Conservation (phyloP, 2,888 invertebrate species). For the Oxyteleia sp. region DNA sequence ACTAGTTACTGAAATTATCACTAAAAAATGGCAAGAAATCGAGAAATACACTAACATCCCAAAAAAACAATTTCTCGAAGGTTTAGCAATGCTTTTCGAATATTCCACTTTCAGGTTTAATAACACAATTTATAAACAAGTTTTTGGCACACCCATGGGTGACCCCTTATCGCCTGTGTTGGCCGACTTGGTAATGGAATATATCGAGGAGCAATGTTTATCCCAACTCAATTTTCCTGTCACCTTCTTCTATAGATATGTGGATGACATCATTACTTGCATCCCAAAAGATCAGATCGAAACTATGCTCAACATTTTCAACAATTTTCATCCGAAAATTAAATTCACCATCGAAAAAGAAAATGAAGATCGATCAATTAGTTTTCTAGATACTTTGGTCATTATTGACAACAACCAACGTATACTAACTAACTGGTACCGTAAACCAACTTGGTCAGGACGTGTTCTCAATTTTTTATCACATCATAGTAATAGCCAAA, state of each 20-base stretch:
- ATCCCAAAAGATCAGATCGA: slow-evolving; percentile 22
- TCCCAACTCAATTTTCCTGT: not conserved
- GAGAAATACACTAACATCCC: slow-evolving; percentile 14
- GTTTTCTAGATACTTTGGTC: slow-evolving; percentile 16
- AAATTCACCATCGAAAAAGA: slow-evolving; percentile 38
- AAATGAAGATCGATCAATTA: slow-evolving; percentile 22
- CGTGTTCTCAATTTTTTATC: slow-evolving; percentile 8
- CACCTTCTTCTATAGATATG: slow-evolving; percentile 37
- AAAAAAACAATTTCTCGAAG: slow-evolving; percentile 17
- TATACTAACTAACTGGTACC: slow-evolving; percentile 13
- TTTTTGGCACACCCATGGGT: slow-evolving; percentile 53
- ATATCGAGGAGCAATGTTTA: slow-evolving; percentile 21
- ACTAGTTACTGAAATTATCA: slow-evolving; percentile 3
- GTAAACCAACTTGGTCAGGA: slow-evolving; percentile 15
- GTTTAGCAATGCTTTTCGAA: slow-evolving; percentile 6
- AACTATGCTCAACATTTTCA: not conserved
- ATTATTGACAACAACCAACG: not conserved
- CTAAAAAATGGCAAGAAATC: slow-evolving; percentile 7
- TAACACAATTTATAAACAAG: slow-evolving; percentile 16
- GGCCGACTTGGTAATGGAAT: slow-evolving; percentile 41
- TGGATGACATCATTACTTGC: slow-evolving; percentile 54
- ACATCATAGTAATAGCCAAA: slow-evolving; percentile 3
- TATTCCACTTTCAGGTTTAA: slow-evolving; percentile 16
- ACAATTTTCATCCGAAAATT: slow-evolving; percentile 19
- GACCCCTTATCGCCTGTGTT: slow-evolving; percentile 34